Conservation (phyloP, 2,888 invertebrate species). For the Chalcis sispes region DNA sequence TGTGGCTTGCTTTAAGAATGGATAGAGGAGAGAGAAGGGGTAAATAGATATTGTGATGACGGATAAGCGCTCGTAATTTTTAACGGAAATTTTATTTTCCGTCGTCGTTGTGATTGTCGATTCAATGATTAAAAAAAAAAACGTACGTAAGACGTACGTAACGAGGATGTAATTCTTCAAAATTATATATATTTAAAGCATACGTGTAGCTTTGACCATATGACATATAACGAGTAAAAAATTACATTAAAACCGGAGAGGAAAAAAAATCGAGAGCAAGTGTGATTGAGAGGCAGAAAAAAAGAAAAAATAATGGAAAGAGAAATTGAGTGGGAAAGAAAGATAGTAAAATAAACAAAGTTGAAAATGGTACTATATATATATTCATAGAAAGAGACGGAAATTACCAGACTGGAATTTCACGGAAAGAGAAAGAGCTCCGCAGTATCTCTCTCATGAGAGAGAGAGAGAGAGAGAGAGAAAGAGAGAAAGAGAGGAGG, state of each 20-base stretch:
- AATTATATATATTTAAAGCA: too few species aligned
- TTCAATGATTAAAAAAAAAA: too few species aligned
- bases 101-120: too few species aligned
- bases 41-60: too few species aligned
- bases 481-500: constrained; percentile 1
- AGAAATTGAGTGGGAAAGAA: not conserved
- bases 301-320: not conserved
- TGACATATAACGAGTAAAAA: not conserved
- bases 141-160: too few species aligned
- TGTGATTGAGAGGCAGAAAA: not conserved
- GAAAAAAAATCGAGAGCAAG: not conserved
- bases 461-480: not conserved
- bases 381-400: constrained; percentile 7
- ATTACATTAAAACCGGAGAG: too few species aligned
- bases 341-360: constrained; percentile 28
- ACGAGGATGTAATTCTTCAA: too few species aligned
- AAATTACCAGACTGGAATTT: constrained; percentile 46
- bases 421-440: not conserved
- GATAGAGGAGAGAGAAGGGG: too few species aligned
- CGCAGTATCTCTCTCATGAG: not conserved
- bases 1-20: not conserved
- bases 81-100: too few species aligned
- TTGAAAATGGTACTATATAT: constrained; percentile 5
- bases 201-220: not conserved
- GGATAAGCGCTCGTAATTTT: not conserved